phyloP scores from a whole-genome alignment of 2,888 invertebrate genomes.

The Aplocera efformata region DNA sequence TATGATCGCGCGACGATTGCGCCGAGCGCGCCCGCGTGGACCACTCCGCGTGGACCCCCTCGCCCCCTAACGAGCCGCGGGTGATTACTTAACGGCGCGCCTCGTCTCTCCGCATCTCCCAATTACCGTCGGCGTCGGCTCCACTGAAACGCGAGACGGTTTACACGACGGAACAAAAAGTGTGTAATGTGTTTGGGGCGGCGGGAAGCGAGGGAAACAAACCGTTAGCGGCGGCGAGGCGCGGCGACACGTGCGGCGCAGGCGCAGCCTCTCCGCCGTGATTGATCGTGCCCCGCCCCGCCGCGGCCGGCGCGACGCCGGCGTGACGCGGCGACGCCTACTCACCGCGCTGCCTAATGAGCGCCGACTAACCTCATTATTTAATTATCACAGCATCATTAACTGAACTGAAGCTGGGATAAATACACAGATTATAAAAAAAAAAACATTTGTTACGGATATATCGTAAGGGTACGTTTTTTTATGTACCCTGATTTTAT shows the following conservation, averaged over 20 bases:
- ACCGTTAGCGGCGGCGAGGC: slow-evolving; percentile 47
- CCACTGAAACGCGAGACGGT: slow-evolving; percentile 39
- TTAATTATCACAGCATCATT: slow-evolving; percentile 10
- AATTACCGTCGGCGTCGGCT: slow-evolving; percentile 37
- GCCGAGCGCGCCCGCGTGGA: neutral
- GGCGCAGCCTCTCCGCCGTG: slow-evolving; percentile 22
- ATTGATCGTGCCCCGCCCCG: slow-evolving; percentile 36
- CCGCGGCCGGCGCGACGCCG: slow-evolving; percentile 11
- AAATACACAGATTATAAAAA: too few relatives aligned
- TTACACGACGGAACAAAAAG: slow-evolving; percentile 34
- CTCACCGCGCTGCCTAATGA: slow-evolving; percentile 12
- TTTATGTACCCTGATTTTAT: too few relatives aligned
- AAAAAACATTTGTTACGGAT: too few relatives aligned
- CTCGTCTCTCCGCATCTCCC: slow-evolving; percentile 31
- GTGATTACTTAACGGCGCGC: slow-evolving; percentile 39
- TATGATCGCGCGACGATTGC: slow-evolving; percentile 1
- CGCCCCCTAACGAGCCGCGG: slow-evolving; percentile 27
- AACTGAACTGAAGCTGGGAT: neutral
- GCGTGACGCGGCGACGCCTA: slow-evolving; percentile 8
- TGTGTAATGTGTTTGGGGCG: slow-evolving; percentile 26
- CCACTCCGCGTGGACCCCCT: too few relatives aligned
- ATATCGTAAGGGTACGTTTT: too few relatives aligned
- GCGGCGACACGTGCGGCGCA: slow-evolving; percentile 25
- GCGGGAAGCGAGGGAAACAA: slow-evolving; percentile 36
- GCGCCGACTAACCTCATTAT: slow-evolving; percentile 25